These are phyloP conservation scores for Pelvicachromis taeniatus DNA, from an alignment of 2,113 vertebrate genomes.

Conservation along the genomic window DNA sequence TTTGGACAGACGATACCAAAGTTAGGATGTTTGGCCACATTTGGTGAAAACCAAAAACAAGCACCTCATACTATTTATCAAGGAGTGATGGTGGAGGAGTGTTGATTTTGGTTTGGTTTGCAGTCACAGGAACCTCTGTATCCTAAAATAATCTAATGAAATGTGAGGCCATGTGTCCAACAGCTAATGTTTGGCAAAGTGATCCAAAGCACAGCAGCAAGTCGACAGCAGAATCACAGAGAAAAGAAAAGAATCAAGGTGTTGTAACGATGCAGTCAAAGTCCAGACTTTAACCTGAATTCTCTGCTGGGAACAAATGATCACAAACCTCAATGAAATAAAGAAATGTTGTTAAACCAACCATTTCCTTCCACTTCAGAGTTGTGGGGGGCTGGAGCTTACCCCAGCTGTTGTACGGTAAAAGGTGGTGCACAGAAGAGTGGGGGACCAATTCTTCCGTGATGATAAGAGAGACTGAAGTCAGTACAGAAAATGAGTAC, in stretches of 20 bases:
- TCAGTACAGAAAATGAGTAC: not conserved
- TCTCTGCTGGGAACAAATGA: not conserved
- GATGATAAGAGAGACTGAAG: not conserved
- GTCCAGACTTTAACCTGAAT: not conserved
- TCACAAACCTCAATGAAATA: not conserved
- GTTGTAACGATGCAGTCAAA: not conserved
- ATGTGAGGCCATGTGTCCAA: not conserved
- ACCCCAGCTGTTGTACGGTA: not conserved
- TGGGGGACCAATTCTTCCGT: not conserved
- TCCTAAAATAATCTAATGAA: not conserved
- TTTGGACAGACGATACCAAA: not conserved
- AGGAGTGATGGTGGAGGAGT: not conserved
- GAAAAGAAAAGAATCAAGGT: not conserved
- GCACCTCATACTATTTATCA: not conserved
- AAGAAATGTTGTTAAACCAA: not conserved
- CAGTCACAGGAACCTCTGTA: not conserved
- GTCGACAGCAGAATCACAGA: not conserved
- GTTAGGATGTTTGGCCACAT: not conserved
- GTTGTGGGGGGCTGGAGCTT: not conserved
- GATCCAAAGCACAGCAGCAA: not conserved
- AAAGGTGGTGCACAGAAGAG: not conserved
- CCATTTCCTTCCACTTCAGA: not conserved
- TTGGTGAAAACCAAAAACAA: not conserved
- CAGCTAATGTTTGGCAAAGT: not conserved
- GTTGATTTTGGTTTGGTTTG: not conserved